phyloP scores from a whole-genome alignment of 2,113 vertebrate species.

The Rissa tridactyla region DNA sequence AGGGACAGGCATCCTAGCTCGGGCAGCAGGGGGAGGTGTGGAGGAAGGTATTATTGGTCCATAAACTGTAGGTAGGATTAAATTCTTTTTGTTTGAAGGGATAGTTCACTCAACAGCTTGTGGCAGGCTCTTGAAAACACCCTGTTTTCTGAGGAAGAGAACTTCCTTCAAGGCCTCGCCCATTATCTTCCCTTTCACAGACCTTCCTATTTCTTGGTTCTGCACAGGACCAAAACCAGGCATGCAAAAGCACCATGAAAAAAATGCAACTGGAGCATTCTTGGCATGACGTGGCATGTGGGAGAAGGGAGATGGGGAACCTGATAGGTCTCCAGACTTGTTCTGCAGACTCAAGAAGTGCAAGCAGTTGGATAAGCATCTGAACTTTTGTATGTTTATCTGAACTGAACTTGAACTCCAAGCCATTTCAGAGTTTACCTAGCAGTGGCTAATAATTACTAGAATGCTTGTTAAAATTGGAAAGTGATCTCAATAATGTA shows the following conservation, averaged over 20 bases:
- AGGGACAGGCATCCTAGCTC: accelerated
- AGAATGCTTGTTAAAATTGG: conserved; percentile 38
- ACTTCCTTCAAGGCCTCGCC: not conserved
- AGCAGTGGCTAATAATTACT: conserved; percentile 24
- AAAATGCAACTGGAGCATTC: conserved; percentile 15
- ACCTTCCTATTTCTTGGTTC: not conserved
- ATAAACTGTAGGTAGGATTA: not conserved
- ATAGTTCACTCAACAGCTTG: not conserved
- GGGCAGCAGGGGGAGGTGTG: not conserved
- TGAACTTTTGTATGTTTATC: conserved; percentile 52
- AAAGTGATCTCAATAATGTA: not conserved
- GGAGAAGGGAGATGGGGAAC: conserved; percentile 10
- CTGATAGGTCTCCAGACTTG: not conserved
- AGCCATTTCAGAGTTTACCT: not conserved
- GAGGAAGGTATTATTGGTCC: not conserved
- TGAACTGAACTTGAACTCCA: conserved; percentile 26
- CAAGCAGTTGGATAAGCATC: conserved; percentile 51
- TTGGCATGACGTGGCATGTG: conserved; percentile 12
- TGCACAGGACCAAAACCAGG: not conserved
- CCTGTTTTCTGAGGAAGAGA: not conserved
- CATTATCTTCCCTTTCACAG: not conserved
- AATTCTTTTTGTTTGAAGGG: not conserved
- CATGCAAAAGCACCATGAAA: not conserved
- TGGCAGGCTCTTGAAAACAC: not conserved
- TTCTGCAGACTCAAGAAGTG: conserved; percentile 18